Percentiles rank a stretch among this genome's conserved stretches.
Conservation (phyloP, 2,888 invertebrate genomes). For the Ochropleura leucogaster region DNA sequence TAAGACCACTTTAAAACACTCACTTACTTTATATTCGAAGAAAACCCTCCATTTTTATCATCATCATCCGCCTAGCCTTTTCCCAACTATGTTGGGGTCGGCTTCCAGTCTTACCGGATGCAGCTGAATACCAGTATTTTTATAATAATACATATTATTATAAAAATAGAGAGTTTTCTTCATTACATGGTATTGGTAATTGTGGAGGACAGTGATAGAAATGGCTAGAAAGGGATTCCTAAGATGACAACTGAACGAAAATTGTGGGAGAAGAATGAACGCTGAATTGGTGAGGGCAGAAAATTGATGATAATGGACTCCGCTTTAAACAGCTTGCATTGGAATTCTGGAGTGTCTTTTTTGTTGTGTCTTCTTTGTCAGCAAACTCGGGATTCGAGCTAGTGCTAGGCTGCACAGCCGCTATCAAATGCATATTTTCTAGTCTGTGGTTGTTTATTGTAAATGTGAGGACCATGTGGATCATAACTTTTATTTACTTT, state of each 20-base stretch:
- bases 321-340: not conserved
- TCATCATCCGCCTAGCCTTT: too few relatives aligned
- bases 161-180: too few relatives aligned
- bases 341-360: too few relatives aligned
- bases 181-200: not conserved
- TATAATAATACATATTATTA: too few relatives aligned
- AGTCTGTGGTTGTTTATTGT: too few relatives aligned
- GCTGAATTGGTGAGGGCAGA: not conserved
- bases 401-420: not conserved
- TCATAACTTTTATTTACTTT: too few relatives aligned
- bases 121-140: too few relatives aligned
- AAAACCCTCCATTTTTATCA: not conserved
- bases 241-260: not conserved
- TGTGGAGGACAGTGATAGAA: not conserved
- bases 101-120: too few relatives aligned
- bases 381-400: not conserved
- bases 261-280: not conserved
- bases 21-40: not conserved
- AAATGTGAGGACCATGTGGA: too few relatives aligned
- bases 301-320: not conserved
- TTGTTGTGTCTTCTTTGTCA: too few relatives aligned
- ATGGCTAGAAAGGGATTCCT: not conserved
- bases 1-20: conserved; percentile 9
- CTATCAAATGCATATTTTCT: not conserved
- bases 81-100: too few relatives aligned